Percentiles rank a stretch among this genome's conserved stretches.
These are phyloP conservation scores for Neoniphon sammara DNA, from an alignment of 2,797 vertebrate species.

Conservation along the genomic window DNA sequence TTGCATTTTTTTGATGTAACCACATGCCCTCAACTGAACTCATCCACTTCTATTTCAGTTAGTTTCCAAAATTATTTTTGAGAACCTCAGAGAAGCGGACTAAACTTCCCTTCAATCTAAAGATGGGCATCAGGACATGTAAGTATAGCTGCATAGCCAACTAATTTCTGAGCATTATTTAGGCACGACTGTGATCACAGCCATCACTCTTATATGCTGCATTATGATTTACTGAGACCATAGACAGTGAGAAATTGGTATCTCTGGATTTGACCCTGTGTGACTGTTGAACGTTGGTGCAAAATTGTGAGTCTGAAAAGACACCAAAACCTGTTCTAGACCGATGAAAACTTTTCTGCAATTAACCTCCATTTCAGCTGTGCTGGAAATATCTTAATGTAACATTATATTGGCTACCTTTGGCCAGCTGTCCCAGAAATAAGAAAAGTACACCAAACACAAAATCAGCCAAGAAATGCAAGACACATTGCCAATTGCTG, in stretches of 20 bases:
- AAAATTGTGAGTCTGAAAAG: neutral
- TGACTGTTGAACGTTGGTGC: neutral
- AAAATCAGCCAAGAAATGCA: too few relatives aligned
- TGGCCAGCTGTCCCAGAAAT: too few relatives aligned
- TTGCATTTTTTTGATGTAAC: constrained; percentile 19
- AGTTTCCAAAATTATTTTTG: constrained; percentile 48
- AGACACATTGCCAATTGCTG: too few relatives aligned
- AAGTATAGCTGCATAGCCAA: too few relatives aligned
- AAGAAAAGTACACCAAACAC: too few relatives aligned
- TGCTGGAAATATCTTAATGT: too few relatives aligned
- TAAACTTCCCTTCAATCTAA: too few relatives aligned
- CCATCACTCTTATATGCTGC: neutral
- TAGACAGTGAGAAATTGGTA: neutral
- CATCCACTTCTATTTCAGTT: constrained; percentile 31
- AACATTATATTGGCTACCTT: too few relatives aligned
- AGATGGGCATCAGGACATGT: too few relatives aligned
- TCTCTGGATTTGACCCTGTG: neutral
- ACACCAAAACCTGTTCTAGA: neutral
- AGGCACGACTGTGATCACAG: neutral
- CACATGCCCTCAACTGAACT: constrained; percentile 28
- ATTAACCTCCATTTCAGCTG: too few relatives aligned
- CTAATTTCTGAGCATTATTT: too few relatives aligned
- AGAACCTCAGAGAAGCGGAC: constrained; percentile 26
- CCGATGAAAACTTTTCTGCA: too few relatives aligned
- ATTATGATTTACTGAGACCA: neutral